Evolutionary conservation across 1,140 invertebrate species (phyloP).

Genomic region (Melipona quadrifasciata): DNA sequence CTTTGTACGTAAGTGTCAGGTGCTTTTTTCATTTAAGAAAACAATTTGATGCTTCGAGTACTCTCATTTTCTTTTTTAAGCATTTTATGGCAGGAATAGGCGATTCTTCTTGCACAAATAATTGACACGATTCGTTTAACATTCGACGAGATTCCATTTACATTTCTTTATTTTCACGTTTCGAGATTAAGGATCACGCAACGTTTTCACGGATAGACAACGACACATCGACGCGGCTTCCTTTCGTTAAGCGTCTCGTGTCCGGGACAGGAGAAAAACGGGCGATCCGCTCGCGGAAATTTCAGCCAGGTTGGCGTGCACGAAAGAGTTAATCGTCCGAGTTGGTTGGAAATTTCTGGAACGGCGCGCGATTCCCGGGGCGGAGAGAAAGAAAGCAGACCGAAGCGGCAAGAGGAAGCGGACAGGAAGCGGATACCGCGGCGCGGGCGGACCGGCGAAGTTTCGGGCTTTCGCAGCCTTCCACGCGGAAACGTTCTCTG

Average conservation of each 20-base stretch:
- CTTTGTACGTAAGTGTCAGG: no score
- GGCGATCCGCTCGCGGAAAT: background rate
- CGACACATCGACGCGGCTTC: background rate
- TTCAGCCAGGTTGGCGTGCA: constrained; percentile 8
- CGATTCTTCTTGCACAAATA: no score
- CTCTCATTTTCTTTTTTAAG: no score
- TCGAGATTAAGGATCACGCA: background rate
- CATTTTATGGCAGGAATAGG: no score
- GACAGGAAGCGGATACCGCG: constrained; percentile 39
- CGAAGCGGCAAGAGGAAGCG: constrained; percentile 22
- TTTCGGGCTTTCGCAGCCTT: constrained; percentile 57
- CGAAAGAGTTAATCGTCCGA: constrained; percentile 39
- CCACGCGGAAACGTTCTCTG: constrained; percentile 64
- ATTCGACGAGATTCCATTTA: background rate
- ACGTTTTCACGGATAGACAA: no score
- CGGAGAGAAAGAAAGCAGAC: constrained; percentile 29
- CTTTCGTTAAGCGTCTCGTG: background rate
- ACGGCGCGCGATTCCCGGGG: background rate
- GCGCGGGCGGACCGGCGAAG: constrained; percentile 43
- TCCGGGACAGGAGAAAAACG: background rate
- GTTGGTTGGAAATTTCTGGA: constrained; percentile 38
- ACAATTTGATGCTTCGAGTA: no score
- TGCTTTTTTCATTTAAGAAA: no score
- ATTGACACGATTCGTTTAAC: no score
- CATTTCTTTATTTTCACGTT: background rate